These are phyloP conservation scores for Naja naja DNA, from an alignment of 2,113 vertebrate genomes.

Conservation along the genomic window DNA sequence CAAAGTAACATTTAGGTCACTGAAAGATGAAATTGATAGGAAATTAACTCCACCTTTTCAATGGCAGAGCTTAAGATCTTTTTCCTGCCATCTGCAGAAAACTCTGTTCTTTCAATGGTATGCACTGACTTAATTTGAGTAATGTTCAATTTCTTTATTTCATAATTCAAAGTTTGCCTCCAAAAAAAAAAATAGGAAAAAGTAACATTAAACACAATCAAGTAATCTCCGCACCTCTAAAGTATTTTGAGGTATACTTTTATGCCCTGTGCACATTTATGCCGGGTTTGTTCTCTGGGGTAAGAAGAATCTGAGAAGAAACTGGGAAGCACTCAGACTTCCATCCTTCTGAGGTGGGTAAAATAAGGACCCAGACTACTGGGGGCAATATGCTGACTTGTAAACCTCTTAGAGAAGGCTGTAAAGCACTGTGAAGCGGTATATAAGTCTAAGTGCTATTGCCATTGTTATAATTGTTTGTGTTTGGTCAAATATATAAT, in stretches of 20 bases:
- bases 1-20: not conserved
- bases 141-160: not conserved
- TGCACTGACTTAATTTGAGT: not conserved
- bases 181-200: not conserved
- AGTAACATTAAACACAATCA: not conserved
- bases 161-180: not conserved
- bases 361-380: too few species aligned
- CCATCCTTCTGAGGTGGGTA: too few species aligned
- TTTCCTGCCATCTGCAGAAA: not conserved
- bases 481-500: not conserved
- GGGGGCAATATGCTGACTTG: too few species aligned
- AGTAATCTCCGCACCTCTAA: not conserved
- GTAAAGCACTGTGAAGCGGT: too few species aligned
- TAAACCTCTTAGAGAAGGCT: too few species aligned
- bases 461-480: not conserved
- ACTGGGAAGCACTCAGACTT: not conserved
- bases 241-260: not conserved
- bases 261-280: not conserved
- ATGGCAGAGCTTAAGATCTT: not conserved
- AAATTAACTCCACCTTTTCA: not conserved
- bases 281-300: not conserved
- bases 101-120: not conserved
- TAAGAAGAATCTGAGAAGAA: not conserved
- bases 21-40: not conserved
- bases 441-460: too few species aligned